These are phyloP conservation scores for Pentalonia nigronervosa DNA, from an alignment of 1,140 invertebrate genomes.

Conservation along the genomic window DNA sequence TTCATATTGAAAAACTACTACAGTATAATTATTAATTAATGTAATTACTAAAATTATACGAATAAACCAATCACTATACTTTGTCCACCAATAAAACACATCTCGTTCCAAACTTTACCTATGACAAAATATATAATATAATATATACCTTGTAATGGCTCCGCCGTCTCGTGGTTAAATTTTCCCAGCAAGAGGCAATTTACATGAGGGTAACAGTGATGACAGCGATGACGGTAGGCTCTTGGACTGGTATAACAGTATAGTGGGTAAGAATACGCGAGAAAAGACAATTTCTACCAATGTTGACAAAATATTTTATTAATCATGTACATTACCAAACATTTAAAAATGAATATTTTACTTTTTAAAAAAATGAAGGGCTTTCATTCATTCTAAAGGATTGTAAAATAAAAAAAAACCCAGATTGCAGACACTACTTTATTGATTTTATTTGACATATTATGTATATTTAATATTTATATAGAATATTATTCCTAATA, in stretches of 20 bases:
- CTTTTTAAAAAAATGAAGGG: background rate
- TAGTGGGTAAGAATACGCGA: no score
- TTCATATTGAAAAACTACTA: background rate
- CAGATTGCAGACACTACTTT: conserved; percentile 1
- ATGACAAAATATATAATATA: no score
- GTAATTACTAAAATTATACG: background rate
- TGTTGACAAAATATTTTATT: background rate
- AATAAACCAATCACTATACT: background rate
- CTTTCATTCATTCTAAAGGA: background rate
- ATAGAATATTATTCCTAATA: conserved; percentile 42
- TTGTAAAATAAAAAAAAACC: background rate
- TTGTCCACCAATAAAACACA: no score
- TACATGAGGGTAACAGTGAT: no score
- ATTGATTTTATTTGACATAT: conserved; percentile 25
- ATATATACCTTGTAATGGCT: no score
- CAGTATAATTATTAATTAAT: background rate
- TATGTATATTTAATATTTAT: conserved; percentile 24
- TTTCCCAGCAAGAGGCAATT: no score
- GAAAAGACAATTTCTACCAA: background rate
- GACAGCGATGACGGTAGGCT: no score
- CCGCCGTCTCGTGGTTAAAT: no score
- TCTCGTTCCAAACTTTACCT: no score
- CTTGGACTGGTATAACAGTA: no score
- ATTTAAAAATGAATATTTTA: background rate
- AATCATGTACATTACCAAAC: background rate